Percentiles rank a stretch among this genome's conserved stretches.
These are phyloP conservation scores for Hemichromis elongatus DNA, from an alignment of 2,113 vertebrate species.

Conservation along the genomic window DNA sequence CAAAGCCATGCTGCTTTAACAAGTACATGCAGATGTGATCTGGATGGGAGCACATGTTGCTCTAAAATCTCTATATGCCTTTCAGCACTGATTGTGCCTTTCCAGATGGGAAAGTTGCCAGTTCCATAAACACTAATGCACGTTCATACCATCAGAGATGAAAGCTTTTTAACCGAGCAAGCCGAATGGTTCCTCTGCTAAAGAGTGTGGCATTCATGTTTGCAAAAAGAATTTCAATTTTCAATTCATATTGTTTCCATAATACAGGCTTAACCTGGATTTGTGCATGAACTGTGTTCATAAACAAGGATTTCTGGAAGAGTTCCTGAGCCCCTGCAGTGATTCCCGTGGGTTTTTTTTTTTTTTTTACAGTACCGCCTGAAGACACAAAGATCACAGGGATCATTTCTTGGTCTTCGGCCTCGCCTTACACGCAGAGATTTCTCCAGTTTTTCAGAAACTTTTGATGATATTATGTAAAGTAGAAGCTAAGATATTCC, in stretches of 20 bases:
- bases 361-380: accelerated
- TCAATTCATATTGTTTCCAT: neutral
- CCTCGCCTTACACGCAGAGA: neutral
- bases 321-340: neutral
- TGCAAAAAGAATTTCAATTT: neutral
- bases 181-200: neutral
- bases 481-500: neutral
- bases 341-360: too few relatives aligned
- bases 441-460: neutral
- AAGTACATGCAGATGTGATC: neutral
- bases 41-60: neutral
- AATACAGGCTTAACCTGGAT: neutral
- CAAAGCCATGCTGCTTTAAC: neutral
- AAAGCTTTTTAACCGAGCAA: neutral
- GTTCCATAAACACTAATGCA: neutral
- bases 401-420: neutral
- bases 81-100: neutral
- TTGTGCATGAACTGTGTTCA: neutral
- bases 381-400: neutral
- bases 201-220: neutral
- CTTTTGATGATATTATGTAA: neutral
- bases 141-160: accelerated
- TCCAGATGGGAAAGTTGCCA: neutral
- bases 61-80: neutral
- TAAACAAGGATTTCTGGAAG: neutral